A percentile compares a stretch with the other conserved stretches of the same genome.
Evolutionary conservation across 37 sponge, comb jelly and placozoan genomes (phyloP).

Genomic region (Hexactinellida sp.): DNA sequence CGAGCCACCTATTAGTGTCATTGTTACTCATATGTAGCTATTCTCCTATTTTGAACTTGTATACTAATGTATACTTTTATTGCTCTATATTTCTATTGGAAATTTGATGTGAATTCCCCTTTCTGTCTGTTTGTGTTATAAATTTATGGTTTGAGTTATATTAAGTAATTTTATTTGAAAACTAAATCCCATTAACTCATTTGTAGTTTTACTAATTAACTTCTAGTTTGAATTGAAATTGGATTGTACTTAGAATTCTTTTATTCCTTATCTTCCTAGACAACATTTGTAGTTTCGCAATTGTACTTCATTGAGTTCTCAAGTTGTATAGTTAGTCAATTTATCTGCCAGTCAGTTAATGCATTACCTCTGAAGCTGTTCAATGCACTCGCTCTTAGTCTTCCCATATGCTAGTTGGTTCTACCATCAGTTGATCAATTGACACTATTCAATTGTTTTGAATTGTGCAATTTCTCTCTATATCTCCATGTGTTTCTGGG

Average conservation of each 20-base stretch:
- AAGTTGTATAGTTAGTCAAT: not conserved
- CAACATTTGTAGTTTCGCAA: not conserved
- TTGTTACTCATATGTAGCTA: too few relatives aligned
- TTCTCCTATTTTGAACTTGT: not conserved
- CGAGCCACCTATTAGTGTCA: not conserved
- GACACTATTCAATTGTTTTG: too few relatives aligned
- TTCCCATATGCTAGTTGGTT: not conserved
- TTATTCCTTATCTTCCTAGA: not conserved
- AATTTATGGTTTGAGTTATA: too few relatives aligned
- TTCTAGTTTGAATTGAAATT: not conserved
- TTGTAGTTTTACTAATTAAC: too few relatives aligned
- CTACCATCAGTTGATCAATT: not conserved
- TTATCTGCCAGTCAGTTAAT: too few relatives aligned
- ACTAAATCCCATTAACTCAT: too few relatives aligned
- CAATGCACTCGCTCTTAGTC: not conserved
- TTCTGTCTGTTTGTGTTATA: not conserved
- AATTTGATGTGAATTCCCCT: not conserved
- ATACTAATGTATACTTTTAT: constrained; percentile 1
- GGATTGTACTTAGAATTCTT: not conserved
- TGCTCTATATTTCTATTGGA: not conserved
- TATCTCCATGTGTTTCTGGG: too few relatives aligned
- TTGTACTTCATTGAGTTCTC: not conserved
- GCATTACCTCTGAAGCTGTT: not conserved
- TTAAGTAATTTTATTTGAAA: too few relatives aligned
- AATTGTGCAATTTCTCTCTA: too few relatives aligned